Percentiles rank a stretch among this genome's conserved stretches.
Evolutionary conservation across 1,140 invertebrate species (phyloP).

Genomic region (Cylas formicarius): DNA sequence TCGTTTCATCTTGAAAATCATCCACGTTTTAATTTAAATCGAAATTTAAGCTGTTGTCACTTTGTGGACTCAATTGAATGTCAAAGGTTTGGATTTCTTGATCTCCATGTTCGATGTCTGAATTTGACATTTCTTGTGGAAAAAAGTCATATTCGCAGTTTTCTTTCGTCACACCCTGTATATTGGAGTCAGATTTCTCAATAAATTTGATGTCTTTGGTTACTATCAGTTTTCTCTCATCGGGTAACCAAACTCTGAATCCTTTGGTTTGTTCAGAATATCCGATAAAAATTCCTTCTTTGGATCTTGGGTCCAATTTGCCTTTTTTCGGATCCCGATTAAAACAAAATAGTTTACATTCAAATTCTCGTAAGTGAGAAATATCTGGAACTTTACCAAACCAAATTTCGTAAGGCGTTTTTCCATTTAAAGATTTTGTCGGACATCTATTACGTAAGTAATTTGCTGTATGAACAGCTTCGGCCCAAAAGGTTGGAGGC

Average conservation of each 20-base stretch:
- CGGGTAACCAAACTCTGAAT: conserved; percentile 4
- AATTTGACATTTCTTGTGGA: no score
- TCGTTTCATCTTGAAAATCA: not conserved
- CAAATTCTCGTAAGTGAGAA: conserved; percentile 1
- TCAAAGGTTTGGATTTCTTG: no score
- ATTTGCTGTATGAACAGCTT: conserved; percentile 35
- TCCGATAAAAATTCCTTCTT: conserved; percentile 8
- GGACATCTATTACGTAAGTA: conserved; percentile 22
- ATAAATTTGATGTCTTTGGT: conserved; percentile 9
- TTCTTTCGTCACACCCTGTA: not conserved
- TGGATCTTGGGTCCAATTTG: conserved; percentile 3
- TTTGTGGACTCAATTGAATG: no score
- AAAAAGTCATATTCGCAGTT: not conserved
- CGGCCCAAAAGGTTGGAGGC: conserved; percentile 37
- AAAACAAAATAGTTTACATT: not conserved
- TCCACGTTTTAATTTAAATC: no score
- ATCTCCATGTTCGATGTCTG: no score
- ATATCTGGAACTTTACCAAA: conserved; percentile 3
- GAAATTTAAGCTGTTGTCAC: no score
- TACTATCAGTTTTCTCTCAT: conserved; percentile 4
- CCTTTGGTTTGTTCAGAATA: no score
- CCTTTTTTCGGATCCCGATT: conserved; percentile 5
- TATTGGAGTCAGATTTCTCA: not conserved
- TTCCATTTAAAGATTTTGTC: no score
- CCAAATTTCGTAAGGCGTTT: conserved; percentile 12